A percentile compares a stretch with the other conserved stretches of the same genome.
These are phyloP conservation scores for Pachypeltis micranthus DNA, from an alignment of 1,140 invertebrate species.

Conservation along the genomic window DNA sequence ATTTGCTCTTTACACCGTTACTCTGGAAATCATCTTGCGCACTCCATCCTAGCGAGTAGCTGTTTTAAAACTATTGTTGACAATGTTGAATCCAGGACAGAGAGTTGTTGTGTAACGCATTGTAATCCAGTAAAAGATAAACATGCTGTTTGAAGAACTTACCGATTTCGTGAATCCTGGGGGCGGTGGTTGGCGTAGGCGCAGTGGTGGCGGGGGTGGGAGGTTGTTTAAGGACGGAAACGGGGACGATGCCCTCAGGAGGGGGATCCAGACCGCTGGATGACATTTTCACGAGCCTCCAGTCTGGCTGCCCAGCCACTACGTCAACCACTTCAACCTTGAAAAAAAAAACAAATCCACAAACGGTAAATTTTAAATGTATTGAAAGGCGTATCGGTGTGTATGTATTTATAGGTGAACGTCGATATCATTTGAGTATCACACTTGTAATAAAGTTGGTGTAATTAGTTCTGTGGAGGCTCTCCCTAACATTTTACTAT, in stretches of 20 bases:
- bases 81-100: neutral
- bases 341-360: neutral
- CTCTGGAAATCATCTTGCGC: no score
- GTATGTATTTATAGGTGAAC: no score
- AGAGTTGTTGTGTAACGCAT: neutral
- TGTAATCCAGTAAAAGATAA: neutral
- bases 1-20: no score
- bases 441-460: no score
- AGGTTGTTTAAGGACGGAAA: slow-evolving; percentile 68
- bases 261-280: slow-evolving; percentile 43
- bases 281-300: slow-evolving; percentile 48
- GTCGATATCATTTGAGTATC: no score
- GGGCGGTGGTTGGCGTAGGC: slow-evolving; percentile 36
- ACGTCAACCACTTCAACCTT: slow-evolving; percentile 77
- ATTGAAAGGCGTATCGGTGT: no score
- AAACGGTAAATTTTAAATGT: no score
- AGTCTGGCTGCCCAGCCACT: slow-evolving; percentile 41
- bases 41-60: no score
- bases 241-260: slow-evolving; percentile 70
- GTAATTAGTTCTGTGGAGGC: no score
- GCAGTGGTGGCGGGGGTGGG: slow-evolving; percentile 33
- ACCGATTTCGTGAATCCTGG: slow-evolving; percentile 29
- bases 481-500: no score
- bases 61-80: neutral
- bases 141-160: slow-evolving; percentile 17